These are phyloP conservation scores for Agriotes lineatus DNA, from an alignment of 2,888 invertebrate genomes.

Conservation along the genomic window DNA sequence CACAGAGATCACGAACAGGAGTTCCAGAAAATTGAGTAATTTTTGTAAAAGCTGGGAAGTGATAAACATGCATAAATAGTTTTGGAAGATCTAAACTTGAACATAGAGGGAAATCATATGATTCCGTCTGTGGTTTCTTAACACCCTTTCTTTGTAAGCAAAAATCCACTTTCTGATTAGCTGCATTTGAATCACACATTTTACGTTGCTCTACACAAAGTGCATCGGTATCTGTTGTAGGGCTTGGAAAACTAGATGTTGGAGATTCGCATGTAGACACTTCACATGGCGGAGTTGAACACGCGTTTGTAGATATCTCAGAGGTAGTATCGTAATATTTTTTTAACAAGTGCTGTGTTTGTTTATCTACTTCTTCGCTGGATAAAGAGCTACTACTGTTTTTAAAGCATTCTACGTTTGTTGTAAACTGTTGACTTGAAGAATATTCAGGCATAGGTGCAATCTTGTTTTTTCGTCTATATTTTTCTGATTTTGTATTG, in stretches of 20 bases:
- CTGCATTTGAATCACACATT: not conserved
- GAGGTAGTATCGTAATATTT: slow-evolving; percentile 29
- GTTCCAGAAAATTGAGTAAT: slow-evolving; percentile 6
- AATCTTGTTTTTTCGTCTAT: slow-evolving; percentile 1
- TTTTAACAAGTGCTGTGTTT: too few species aligned
- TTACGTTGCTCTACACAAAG: not conserved
- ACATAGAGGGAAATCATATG: slow-evolving; percentile 5
- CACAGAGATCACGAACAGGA: too few species aligned
- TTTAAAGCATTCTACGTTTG: too few species aligned
- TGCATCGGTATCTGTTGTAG: not conserved
- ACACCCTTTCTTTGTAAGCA: not conserved
- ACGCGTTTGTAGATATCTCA: slow-evolving; percentile 29
- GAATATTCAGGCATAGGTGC: not conserved
- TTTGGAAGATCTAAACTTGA: slow-evolving; percentile 32
- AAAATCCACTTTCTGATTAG: not conserved
- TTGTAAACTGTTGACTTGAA: not conserved
- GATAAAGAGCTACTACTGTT: too few species aligned
- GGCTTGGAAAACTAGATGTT: not conserved
- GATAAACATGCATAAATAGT: not conserved
- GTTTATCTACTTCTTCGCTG: not conserved
- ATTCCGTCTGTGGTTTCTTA: not conserved
- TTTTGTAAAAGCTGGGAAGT: slow-evolving; percentile 34
- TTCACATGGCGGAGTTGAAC: slow-evolving; percentile 35
- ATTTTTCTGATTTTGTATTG: slow-evolving; percentile 6
- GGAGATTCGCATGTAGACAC: slow-evolving; percentile 18